phyloP scores from a whole-genome alignment of 2,888 invertebrate species.

The Pseudanteris insignis region DNA sequence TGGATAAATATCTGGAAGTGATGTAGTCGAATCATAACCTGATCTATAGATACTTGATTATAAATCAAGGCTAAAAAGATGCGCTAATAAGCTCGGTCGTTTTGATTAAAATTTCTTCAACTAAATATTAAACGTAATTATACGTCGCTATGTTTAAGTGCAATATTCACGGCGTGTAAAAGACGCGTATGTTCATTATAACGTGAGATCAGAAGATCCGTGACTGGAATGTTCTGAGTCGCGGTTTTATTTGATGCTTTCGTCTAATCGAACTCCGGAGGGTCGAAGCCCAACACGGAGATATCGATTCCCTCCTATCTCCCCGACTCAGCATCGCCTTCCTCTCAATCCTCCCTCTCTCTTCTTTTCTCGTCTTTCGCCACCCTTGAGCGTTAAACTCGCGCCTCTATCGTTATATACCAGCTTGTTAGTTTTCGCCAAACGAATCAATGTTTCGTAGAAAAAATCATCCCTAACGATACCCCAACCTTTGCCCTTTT shows the following conservation, averaged over 20 bases:
- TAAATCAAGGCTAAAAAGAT: too few species aligned
- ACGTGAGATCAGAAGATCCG: slow-evolving; percentile 1
- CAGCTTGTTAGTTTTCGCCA: slow-evolving; percentile 45
- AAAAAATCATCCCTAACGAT: slow-evolving; percentile 22
- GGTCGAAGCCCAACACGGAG: slow-evolving; percentile 42
- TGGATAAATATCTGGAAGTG: too few species aligned
- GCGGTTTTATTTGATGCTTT: slow-evolving; percentile 30
- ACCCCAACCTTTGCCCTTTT: slow-evolving; percentile 22
- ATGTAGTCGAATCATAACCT: too few species aligned
- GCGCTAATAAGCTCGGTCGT: too few species aligned
- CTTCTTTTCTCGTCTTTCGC: slow-evolving; percentile 12
- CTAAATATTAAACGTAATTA: too few species aligned
- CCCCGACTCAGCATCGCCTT: slow-evolving; percentile 20
- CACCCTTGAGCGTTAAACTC: slow-evolving; percentile 46
- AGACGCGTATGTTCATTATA: too few species aligned
- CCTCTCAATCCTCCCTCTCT: background rate
- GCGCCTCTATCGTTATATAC: slow-evolving; percentile 36
- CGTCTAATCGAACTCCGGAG: slow-evolving; percentile 41
- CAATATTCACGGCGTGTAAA: too few species aligned
- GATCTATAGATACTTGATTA: too few species aligned
- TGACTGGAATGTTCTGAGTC: slow-evolving; percentile 36
- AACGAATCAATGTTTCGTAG: slow-evolving; percentile 39
- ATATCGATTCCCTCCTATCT: slow-evolving; percentile 45
- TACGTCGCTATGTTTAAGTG: too few species aligned
- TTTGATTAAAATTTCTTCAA: too few species aligned